Conservation (phyloP, 1,140 invertebrate genomes). For the Marisa cornuarietis region DNA sequence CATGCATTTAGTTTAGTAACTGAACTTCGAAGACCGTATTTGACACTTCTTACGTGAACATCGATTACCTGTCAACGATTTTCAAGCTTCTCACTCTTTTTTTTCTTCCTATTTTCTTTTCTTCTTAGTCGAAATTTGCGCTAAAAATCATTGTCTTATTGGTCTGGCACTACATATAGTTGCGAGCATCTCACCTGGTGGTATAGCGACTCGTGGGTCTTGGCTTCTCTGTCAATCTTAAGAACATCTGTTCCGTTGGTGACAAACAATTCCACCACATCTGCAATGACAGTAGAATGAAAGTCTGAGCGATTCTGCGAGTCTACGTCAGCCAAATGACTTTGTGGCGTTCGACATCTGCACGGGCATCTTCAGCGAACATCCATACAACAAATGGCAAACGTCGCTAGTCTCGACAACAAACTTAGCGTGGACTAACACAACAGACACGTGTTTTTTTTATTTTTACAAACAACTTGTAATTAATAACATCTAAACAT, state of each 20-base stretch:
- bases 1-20: background rate
- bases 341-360: too few relatives aligned
- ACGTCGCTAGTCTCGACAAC: too few relatives aligned
- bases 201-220: conserved; percentile 23
- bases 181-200: conserved; percentile 25
- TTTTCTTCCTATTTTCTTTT: background rate
- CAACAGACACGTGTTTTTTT: too few relatives aligned
- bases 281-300: conserved; percentile 14
- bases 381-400: too few relatives aligned
- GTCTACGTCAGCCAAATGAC: too few relatives aligned
- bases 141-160: background rate
- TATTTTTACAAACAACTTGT: too few relatives aligned
- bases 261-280: conserved; percentile 26
- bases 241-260: conserved; percentile 38
- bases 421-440: too few relatives aligned
- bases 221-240: conserved; percentile 16
- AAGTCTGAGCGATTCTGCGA: background rate
- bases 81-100: too few relatives aligned
- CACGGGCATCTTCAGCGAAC: too few relatives aligned
- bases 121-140: too few relatives aligned
- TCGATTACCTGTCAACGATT: background rate
- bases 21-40: background rate
- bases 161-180: background rate
- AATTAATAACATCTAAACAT: too few relatives aligned
- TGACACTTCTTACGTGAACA: background rate